Evolutionary conservation across 2,797 vertebrate genomes (phyloP), one percentile per base, ranked within the genome.

Genomic region (Phylloscopus collybita): DNA sequence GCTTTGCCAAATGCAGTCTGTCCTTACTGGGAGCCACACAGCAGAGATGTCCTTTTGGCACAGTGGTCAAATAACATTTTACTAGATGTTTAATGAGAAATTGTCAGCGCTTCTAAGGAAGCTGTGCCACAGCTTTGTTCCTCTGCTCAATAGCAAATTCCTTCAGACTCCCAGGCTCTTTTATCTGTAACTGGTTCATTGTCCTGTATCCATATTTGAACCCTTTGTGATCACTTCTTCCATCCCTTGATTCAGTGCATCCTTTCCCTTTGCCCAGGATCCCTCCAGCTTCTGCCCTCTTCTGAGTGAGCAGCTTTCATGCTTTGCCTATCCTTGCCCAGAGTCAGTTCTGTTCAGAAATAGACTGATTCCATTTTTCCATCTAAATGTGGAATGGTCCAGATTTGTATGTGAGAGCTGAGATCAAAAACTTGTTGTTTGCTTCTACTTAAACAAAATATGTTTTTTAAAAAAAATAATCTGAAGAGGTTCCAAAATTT

Each of bases 391-490:
- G 86, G 56, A 93, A 70, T 34, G 38, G 60, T 92, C 74, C 86
- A 67, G 82, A 86, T 81, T 84, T 90, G 30, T 65, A 56, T 71
- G 75, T 70, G 70, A 91, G 47, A 93, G 70, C 62, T 66, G 85
- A 75, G 95, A 94, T 94, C 78, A 86, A 78, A 96, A 93, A 91
- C 84, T 93, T 96, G 85, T 90, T 95, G 93, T 85, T 92, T 95
- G 92, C 92, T 89, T 94, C 67, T 74, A 50, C 71, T 91, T 93
- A 92, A 96, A 96, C 91, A 95, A 93, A 95, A 91, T 86, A 93
- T 42, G 62, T 8, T 71, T 83, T 78, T 51, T 2, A 0, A 10
- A 65, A 40, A 70, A 81, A 67, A 56, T 54, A 79, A 65, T 86
- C 83, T 30, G 17, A 91, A 92, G 61, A 76, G 54, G 62, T 93